Conservation (phyloP, 1,140 invertebrate genomes). For the Goniozus legneri region DNA sequence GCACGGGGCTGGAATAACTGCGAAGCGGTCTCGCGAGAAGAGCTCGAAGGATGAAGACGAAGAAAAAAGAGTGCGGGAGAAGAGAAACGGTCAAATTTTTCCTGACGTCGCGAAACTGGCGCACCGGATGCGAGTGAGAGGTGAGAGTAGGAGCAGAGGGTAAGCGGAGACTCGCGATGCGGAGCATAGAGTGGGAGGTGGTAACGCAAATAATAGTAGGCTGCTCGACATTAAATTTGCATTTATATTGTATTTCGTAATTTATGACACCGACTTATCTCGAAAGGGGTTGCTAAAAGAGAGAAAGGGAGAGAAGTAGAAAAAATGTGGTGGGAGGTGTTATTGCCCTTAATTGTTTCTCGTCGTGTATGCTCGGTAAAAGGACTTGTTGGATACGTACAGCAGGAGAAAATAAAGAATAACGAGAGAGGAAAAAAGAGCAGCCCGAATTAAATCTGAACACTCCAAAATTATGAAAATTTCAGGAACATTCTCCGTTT, state of each 20-base stretch:
- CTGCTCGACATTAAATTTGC: conserved; percentile 33
- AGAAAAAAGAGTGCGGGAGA: neutral
- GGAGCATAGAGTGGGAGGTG: conserved; percentile 3
- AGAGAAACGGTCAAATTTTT: too few relatives aligned
- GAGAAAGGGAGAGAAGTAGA: neutral
- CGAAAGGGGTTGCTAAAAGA: conserved; percentile 4
- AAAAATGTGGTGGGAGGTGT: neutral
- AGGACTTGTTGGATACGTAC: neutral
- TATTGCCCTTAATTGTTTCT: neutral
- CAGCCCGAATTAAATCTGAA: too few relatives aligned
- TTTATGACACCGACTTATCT: conserved; percentile 28
- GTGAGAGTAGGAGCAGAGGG: neutral
- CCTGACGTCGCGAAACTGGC: too few relatives aligned
- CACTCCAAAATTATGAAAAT: too few relatives aligned
- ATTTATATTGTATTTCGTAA: conserved; percentile 30
- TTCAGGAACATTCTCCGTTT: too few relatives aligned
- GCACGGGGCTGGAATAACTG: too few relatives aligned
- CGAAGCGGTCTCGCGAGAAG: too few relatives aligned
- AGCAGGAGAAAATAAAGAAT: neutral
- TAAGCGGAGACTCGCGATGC: neutral
- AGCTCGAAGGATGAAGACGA: too few relatives aligned
- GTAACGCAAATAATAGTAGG: conserved; percentile 28
- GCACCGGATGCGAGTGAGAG: too few relatives aligned
- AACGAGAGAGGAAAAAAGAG: neutral
- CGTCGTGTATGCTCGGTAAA: neutral